Conservation (phyloP, 2,797 vertebrate genomes). For the Muscicapa comitata region DNA sequence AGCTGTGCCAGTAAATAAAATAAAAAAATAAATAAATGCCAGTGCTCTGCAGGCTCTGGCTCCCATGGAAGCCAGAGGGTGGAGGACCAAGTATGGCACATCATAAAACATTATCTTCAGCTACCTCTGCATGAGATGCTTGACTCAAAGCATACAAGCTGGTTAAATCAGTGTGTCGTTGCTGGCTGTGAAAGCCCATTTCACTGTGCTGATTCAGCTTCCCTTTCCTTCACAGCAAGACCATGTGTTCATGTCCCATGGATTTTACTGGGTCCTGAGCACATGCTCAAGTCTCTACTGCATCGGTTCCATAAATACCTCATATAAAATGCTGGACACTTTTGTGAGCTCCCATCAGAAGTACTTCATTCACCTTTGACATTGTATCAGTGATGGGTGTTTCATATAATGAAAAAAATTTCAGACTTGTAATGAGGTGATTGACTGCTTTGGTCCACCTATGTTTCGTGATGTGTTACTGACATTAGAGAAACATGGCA, state of each 20-base stretch:
- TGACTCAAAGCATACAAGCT: background rate
- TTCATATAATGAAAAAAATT: background rate
- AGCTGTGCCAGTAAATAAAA: background rate
- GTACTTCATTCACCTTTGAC: background rate
- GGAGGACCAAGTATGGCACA: background rate
- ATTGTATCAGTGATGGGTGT: background rate
- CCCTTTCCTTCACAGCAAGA: background rate
- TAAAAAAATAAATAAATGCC: background rate
- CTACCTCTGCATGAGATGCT: background rate
- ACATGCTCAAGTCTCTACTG: background rate
- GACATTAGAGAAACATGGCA: background rate
- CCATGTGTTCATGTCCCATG: background rate
- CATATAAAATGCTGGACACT: background rate
- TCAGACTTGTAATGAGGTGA: background rate
- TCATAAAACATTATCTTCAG: background rate
- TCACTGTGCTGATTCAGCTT: background rate
- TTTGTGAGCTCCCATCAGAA: background rate
- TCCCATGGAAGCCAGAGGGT: background rate
- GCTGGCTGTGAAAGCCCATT: background rate
- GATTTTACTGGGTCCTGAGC: background rate
- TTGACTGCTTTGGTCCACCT: background rate
- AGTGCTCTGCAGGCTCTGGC: background rate
- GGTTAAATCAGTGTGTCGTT: background rate
- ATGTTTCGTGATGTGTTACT: background rate
- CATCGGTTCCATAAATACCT: background rate